These are phyloP conservation scores for Hypena proboscidalis DNA, from an alignment of 2,888 invertebrate species.

Conservation along the genomic window DNA sequence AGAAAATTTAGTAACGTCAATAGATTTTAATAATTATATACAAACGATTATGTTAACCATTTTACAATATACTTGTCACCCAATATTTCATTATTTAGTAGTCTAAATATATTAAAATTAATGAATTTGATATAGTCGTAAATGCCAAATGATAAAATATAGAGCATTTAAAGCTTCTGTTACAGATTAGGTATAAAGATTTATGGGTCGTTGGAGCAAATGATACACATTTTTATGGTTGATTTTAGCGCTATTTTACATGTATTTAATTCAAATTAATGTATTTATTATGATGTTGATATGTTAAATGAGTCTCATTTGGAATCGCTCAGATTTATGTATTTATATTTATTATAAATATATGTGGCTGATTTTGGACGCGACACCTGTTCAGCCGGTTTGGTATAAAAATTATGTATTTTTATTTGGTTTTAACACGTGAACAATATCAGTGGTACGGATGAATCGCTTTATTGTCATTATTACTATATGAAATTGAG, in stretches of 20 bases:
- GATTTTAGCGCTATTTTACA: slow-evolving; percentile 21
- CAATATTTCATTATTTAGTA: not conserved
- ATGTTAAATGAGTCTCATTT: slow-evolving; percentile 27
- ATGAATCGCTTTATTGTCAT: slow-evolving; percentile 1
- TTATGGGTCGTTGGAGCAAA: slow-evolving; percentile 30
- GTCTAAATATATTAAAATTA: slow-evolving; percentile 12
- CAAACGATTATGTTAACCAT: not conserved
- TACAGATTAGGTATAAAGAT: slow-evolving; percentile 27
- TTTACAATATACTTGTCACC: slow-evolving; percentile 1
- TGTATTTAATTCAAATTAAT: slow-evolving; percentile 26
- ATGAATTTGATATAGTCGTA: slow-evolving; percentile 15
- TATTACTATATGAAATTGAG: slow-evolving; percentile 7
- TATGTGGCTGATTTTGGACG: not conserved
- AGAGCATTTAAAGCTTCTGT: slow-evolving; percentile 26
- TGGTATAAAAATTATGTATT: not conserved
- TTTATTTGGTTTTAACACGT: slow-evolving; percentile 11
- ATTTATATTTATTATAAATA: slow-evolving; percentile 16
- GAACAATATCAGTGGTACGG: slow-evolving; percentile 18
- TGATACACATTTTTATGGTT: slow-evolving; percentile 32
- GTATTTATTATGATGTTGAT: slow-evolving; percentile 29
- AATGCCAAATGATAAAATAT: slow-evolving; percentile 23
- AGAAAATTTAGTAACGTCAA: slow-evolving; percentile 6
- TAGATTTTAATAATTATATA: not conserved
- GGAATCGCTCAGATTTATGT: slow-evolving; percentile 36
- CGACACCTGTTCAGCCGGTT: slow-evolving; percentile 27